phyloP scores from a whole-genome alignment of 2,113 vertebrate species.

The Sorex araneus region DNA sequence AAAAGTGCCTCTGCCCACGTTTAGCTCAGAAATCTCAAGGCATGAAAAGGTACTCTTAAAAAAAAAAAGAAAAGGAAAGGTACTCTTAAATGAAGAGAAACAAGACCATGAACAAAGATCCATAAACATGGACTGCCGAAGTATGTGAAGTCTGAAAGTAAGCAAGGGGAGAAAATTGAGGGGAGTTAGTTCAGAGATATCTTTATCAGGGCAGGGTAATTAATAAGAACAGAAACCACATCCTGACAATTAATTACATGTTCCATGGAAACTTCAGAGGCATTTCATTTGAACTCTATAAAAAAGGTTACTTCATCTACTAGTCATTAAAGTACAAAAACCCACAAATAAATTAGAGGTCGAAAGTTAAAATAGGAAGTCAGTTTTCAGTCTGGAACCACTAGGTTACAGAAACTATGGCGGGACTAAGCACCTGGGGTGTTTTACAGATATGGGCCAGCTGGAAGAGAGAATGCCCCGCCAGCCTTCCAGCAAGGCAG shows the following conservation, averaged over 20 bases:
- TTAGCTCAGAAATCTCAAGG: constrained; percentile 31
- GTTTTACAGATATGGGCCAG: background rate
- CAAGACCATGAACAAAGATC: constrained; percentile 54
- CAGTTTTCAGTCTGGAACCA: constrained; percentile 61
- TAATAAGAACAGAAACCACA: constrained; percentile 78
- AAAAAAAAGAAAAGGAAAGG: too few species aligned
- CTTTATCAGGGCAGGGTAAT: constrained; percentile 72
- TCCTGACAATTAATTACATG: constrained; percentile 76
- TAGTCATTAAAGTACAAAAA: constrained; percentile 74
- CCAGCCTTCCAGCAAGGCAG: constrained; percentile 2
- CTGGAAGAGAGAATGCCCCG: background rate
- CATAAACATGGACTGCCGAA: constrained; percentile 36
- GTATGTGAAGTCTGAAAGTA: background rate
- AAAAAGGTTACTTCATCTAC: constrained; percentile 68
- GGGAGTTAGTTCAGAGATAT: background rate
- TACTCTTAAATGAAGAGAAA: constrained; percentile 33
- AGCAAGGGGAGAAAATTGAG: constrained; percentile 34
- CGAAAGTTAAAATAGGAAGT: constrained; percentile 70
- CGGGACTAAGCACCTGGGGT: background rate
- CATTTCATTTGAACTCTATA: constrained; percentile 77
- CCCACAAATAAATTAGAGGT: constrained; percentile 78
- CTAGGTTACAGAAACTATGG: constrained; percentile 21
- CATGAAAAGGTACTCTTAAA: constrained; percentile 6
- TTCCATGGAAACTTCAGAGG: constrained; percentile 70
- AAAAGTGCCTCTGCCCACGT: background rate